Evolutionary conservation across 2,888 invertebrate genomes (phyloP), one percentile per base, ranked within the genome.

Genomic region (Altica lythri): DNA sequence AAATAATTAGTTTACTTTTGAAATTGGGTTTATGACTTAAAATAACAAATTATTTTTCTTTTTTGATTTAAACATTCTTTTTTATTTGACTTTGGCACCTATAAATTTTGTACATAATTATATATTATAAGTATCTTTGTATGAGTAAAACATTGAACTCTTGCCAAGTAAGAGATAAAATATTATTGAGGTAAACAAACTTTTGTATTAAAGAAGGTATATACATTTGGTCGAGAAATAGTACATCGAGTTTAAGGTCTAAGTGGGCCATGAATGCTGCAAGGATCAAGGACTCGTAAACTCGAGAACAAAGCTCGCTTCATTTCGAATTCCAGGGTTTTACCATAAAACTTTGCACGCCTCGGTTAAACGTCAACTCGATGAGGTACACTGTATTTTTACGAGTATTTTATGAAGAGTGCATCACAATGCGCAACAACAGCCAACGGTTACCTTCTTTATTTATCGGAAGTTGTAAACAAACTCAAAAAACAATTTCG

Each of bases 251-350:
- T 52, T 59, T 40, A 55, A 55, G 55, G 57, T 57, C 35, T 63
- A 64, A 67, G 65, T 64, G 63, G 59, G 60, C 63, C 64, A 65
- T 66, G 65, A 67, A 66, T 65, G 66, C 63, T 60, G 57, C 49
- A 62, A 59, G 60, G 59, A 59, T 60, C 62, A 56, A 50, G 60
- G 60, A 60, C 55, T 60, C 65, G 60, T 63, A 64, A 63, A 67
- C 58, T 63, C 56, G 57, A 46, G 60, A 62, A 64, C 63, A 64
- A 65, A 62, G 59, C 62, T 57, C 45, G 42, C 59, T 55, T 45
- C 57, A 53, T 59, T 59, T 43, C 48, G 52, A 52, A 57, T 60
- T 53, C 54, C 46, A 40, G 49, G 55, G 54, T 55, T 60, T 47
- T 34, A 53, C 45, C 49, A 43, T 53, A 57, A 57, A 57, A 49